These are phyloP conservation scores for Ia io DNA, from an alignment of 2,113 vertebrate genomes.

Conservation along the genomic window DNA sequence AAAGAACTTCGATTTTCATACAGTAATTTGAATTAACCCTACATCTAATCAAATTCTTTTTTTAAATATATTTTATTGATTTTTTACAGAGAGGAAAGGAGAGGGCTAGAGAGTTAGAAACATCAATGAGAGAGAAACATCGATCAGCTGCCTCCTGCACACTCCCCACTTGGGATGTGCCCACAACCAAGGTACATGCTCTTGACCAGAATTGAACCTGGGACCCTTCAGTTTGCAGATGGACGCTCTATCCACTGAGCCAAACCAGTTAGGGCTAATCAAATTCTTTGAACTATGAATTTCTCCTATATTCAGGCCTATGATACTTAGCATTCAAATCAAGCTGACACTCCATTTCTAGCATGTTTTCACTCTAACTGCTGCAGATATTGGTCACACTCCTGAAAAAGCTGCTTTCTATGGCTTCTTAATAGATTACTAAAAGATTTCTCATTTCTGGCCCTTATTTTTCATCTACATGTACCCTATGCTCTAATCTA, in stretches of 20 bases:
- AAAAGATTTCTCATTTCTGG: background rate
- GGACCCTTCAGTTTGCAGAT: no score
- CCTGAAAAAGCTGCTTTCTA: background rate
- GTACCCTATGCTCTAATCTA: background rate
- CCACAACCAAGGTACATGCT: no score
- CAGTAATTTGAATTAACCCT: background rate
- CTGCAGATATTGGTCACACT: background rate
- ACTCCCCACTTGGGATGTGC: no score
- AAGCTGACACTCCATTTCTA: background rate
- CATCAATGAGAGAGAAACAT: no score
- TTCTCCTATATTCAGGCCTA: background rate
- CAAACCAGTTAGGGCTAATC: background rate
- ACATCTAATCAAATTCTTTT: background rate
- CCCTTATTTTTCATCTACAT: background rate
- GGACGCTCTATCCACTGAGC: no score
- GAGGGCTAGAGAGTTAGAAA: no score
- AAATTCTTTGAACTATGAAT: background rate
- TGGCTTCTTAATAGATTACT: background rate
- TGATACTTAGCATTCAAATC: background rate
- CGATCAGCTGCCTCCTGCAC: no score
- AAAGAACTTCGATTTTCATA: background rate
- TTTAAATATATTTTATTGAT: no score
- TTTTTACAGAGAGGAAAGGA: no score
- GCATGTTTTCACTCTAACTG: background rate
- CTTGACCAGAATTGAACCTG: no score